Conservation (phyloP, 2,888 invertebrate genomes). For the Phanerotoma sp. region DNA sequence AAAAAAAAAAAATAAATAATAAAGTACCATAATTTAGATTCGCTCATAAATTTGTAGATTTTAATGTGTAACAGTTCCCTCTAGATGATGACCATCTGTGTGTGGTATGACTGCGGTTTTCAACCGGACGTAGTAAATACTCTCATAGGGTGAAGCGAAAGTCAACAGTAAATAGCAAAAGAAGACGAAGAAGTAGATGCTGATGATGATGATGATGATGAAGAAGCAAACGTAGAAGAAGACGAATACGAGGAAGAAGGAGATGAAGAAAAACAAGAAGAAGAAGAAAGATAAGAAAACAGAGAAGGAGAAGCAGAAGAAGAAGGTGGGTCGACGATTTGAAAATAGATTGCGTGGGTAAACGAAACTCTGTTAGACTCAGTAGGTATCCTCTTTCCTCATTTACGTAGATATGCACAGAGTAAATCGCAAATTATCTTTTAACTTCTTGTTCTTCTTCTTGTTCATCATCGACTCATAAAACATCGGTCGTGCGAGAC, state of each 20-base stretch:
- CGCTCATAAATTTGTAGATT: too few relatives aligned
- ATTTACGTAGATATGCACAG: slow-evolving; percentile 7
- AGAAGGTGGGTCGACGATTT: slow-evolving; percentile 28
- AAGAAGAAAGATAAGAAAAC: background rate
- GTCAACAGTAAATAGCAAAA: slow-evolving; percentile 4
- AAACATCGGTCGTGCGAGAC: slow-evolving; percentile 1
- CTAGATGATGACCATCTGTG: background rate
- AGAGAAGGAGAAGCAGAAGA: background rate
- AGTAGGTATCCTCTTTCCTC: slow-evolving; percentile 10
- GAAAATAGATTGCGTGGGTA: slow-evolving; percentile 42
- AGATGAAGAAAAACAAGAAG: too few relatives aligned
- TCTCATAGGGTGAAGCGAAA: background rate
- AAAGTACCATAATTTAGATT: too few relatives aligned
- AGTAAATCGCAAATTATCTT: slow-evolving; percentile 4
- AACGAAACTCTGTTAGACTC: slow-evolving; percentile 11
- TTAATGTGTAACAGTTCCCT: too few relatives aligned
- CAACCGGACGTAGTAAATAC: background rate
- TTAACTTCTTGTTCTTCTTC: background rate
- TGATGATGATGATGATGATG: too few relatives aligned
- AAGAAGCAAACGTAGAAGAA: too few relatives aligned
- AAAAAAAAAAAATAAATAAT: too few relatives aligned
- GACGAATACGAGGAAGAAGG: too few relatives aligned
- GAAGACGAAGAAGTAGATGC: background rate
- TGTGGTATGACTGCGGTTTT: too few relatives aligned
- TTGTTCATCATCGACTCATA: background rate